These are phyloP conservation scores for Aphrophora alni DNA, from an alignment of 2,888 invertebrate genomes.

Conservation along the genomic window DNA sequence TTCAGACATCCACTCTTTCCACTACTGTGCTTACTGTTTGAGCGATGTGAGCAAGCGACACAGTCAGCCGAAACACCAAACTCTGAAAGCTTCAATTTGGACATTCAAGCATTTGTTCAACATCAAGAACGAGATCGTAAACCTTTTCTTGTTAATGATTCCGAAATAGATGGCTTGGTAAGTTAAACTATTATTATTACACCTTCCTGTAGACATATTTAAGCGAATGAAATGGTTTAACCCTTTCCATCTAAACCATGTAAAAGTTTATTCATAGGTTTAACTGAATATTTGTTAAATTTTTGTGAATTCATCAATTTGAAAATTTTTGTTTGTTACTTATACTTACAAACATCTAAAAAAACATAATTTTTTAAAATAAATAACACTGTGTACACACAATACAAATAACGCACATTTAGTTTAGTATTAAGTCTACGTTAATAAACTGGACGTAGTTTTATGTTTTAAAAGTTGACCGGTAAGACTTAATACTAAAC, in stretches of 20 bases:
- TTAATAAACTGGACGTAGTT: too few species aligned
- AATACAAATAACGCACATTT: too few species aligned
- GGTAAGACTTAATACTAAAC: too few species aligned
- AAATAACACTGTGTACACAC: too few species aligned
- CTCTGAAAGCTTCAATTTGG: slow-evolving; percentile 89
- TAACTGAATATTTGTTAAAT: too few species aligned
- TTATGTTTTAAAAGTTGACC: too few species aligned
- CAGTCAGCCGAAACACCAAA: slow-evolving; percentile 87
- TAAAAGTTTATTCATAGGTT: too few species aligned
- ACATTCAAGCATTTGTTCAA: slow-evolving; percentile 88
- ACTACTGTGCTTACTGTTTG: slow-evolving; percentile 86
- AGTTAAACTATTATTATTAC: slow-evolving; percentile 54
- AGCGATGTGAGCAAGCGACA: slow-evolving; percentile 96
- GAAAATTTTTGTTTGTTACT: too few species aligned
- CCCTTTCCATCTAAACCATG: background rate
- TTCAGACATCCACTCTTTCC: slow-evolving; percentile 93
- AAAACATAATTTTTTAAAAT: too few species aligned
- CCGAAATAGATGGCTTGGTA: slow-evolving; percentile 93
- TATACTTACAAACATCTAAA: too few species aligned
- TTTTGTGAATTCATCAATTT: too few species aligned
- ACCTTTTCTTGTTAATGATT: slow-evolving; percentile 87
- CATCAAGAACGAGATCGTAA: slow-evolving; percentile 86
- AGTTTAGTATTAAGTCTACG: too few species aligned
- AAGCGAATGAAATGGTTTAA: background rate
- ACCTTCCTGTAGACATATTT: slow-evolving; percentile 43